Evolutionary conservation across 2,888 invertebrate species (phyloP), one percentile per base, ranked within the genome.

Genomic region (Tinea semifulvella): DNA sequence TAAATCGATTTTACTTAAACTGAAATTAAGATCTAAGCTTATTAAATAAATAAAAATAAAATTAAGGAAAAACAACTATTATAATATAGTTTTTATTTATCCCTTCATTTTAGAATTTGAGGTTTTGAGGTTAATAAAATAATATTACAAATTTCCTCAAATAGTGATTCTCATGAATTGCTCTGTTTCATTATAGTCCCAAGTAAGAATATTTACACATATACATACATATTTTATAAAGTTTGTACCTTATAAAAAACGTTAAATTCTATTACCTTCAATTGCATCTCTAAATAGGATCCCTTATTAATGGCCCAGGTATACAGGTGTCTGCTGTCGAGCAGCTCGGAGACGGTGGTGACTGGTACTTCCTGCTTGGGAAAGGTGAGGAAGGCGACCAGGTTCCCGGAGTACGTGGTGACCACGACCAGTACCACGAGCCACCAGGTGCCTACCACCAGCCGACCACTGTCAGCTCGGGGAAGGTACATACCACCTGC

Each of bases 361-460:
- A 93, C 85, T 0, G 91, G 85, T 22, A 83, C 76, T 63, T 91
- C 89, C 58, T 89, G 88, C 64, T 91, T 90, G 0, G 96, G 96
- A 61, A 96, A 95, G 0, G 96, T 96, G 31, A 96, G 83, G 65
- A 95, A 95, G 0, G 96, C 95, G 0, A 96, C 95, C 53, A 96
- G 82, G 70, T 94, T 95, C 2, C 96, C 96, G 45, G 94, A 94
- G 64, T 96, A 96, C 0, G 94, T 94, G 13, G 95, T 95, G 0
- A 95, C 91, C 14, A 95, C 84, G 0, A 96, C 91, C 49, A 95
- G 82, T 0, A 95, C 94, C 1, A 93, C 92, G 40, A 96, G 67
- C 96, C 96, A 96, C 96, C 96, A 96, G 1, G 92, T 88, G 0
- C 93, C 94, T 0, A 96, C 87, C 2, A 96, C 84, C 5, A 95